Percentiles rank a stretch among this genome's conserved stretches.
These are phyloP conservation scores for Ctenodactylus gundi DNA, from an alignment of 2,113 vertebrate genomes.

Conservation along the genomic window DNA sequence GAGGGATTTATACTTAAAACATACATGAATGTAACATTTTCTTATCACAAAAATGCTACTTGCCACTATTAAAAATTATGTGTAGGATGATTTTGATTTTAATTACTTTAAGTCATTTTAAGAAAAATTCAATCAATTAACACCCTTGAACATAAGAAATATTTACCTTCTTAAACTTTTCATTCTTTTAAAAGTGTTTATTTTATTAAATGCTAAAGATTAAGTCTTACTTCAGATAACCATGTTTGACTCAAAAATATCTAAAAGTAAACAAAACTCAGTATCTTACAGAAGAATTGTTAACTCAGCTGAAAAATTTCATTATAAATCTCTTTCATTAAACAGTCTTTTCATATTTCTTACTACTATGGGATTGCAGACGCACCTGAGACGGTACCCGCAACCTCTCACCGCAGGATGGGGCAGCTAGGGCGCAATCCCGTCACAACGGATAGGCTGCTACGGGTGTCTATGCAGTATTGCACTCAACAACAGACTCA, in stretches of 20 bases:
- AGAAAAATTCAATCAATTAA: not conserved
- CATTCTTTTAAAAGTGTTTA: no score
- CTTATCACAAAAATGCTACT: not conserved
- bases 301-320: not conserved
- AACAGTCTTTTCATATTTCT: not conserved
- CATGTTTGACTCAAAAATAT: not conserved
- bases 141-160: not conserved
- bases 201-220: not conserved
- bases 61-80: not conserved
- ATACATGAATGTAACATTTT: not conserved
- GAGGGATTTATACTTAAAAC: not conserved
- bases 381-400: not conserved
- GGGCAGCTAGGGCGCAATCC: no score
- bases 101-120: not conserved
- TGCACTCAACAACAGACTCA: rapidly evolving
- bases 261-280: not conserved
- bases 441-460: rapidly evolving
- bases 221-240: not conserved
- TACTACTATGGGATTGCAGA: not conserved
- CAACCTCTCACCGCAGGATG: no score
- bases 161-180: not conserved
- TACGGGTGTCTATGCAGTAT: not conserved
- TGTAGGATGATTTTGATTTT: no score
- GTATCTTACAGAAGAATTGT: not conserved
- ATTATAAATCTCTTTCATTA: conserved; percentile 42